Evolutionary conservation across 2,797 vertebrate species (phyloP).

Genomic region (Smutsia gigantea): DNA sequence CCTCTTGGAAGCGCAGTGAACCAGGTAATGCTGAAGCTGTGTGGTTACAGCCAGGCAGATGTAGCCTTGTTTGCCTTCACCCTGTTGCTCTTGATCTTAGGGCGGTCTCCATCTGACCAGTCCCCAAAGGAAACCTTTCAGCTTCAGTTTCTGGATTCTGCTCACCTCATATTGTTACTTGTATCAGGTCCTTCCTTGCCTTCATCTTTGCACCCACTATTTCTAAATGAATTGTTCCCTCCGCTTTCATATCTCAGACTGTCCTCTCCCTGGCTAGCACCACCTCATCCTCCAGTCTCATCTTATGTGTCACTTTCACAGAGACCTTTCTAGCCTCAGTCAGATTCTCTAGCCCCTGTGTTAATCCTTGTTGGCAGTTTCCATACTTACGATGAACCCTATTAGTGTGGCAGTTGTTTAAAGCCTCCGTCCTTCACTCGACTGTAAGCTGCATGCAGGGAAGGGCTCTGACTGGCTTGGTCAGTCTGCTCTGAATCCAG

Average conservation of each 20-base stretch:
- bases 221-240: background rate
- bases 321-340: conserved; percentile 48
- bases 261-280: conserved; percentile 44
- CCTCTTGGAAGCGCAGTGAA: background rate
- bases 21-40: background rate
- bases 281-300: accelerated
- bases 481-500: background rate
- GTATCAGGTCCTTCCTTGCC: background rate
- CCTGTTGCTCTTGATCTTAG: too few relatives aligned
- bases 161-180: accelerated
- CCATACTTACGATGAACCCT: accelerated
- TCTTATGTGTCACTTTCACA: background rate
- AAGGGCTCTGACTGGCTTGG: background rate
- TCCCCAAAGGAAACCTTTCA: background rate
- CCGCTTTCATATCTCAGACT: background rate
- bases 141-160: background rate
- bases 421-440: background rate
- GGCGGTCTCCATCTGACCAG: background rate
- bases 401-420: accelerated
- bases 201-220: background rate
- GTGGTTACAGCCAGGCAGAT: background rate
- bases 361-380: background rate
- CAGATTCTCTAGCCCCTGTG: background rate
- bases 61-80: background rate
- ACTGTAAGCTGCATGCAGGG: background rate